Evolutionary conservation across 2,113 vertebrate genomes (phyloP).

Genomic region (Channa argus): DNA sequence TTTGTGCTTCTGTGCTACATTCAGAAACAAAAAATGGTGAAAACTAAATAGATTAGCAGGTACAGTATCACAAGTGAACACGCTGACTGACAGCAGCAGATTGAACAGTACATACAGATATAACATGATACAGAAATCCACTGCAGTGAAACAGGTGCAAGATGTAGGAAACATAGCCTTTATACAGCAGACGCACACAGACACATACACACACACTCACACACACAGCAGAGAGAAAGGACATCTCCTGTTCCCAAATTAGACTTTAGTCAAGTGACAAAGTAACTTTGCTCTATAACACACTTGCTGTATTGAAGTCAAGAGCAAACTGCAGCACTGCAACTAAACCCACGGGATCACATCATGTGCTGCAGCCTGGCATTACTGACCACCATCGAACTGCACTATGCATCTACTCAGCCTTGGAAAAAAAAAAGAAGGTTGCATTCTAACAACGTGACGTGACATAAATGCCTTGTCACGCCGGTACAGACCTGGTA

Average conservation of each 20-base stretch:
- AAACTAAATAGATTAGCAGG: neutral
- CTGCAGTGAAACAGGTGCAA: slow-evolving; percentile 44
- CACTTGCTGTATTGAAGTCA: slow-evolving; percentile 66
- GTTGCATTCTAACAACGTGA: slow-evolving; percentile 31
- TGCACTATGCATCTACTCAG: slow-evolving; percentile 19
- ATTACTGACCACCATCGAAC: slow-evolving; percentile 37
- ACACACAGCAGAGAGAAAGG: slow-evolving; percentile 54
- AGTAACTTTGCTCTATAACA: slow-evolving; percentile 65
- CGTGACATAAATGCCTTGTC: slow-evolving; percentile 25
- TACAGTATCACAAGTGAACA: slow-evolving; percentile 9
- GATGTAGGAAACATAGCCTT: slow-evolving; percentile 36
- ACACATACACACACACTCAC: slow-evolving; percentile 14
- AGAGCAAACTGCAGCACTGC: slow-evolving; percentile 59
- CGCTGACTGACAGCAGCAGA: slow-evolving; percentile 2
- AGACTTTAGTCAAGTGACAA: slow-evolving; percentile 82
- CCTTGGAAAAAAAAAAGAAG: too few relatives aligned
- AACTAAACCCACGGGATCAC: slow-evolving; percentile 55
- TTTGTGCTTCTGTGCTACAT: neutral
- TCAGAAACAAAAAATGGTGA: neutral
- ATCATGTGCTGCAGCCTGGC: slow-evolving; percentile 69
- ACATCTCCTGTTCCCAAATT: slow-evolving; percentile 74
- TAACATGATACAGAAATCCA: slow-evolving; percentile 21
- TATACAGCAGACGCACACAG: slow-evolving; percentile 16
- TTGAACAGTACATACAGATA: slow-evolving; percentile 25
- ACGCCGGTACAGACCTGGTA: slow-evolving; percentile 16